Evolutionary conservation across 1,140 invertebrate species (phyloP).

Genomic region (Tyrophagus putrescentiae): DNA sequence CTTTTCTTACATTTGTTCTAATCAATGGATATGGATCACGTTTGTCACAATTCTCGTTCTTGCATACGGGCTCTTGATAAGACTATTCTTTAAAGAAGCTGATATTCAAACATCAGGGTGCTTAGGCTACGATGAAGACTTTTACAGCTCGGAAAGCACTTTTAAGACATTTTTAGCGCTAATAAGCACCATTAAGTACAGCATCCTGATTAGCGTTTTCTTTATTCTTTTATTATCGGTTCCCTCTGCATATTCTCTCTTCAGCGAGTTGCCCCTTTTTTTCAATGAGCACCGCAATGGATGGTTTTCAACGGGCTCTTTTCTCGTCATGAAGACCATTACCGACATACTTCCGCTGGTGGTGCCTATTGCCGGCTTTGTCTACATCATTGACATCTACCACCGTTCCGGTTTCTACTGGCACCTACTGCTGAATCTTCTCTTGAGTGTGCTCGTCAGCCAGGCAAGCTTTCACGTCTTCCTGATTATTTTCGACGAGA

Average conservation of each 20-base stretch:
- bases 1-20: neutral
- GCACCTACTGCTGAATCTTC: too few relatives aligned
- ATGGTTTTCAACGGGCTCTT: constrained; percentile 27
- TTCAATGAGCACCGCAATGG: constrained; percentile 28
- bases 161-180: neutral
- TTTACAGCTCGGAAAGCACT: neutral
- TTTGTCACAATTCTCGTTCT: neutral
- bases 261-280: constrained; percentile 26
- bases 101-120: neutral
- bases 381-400: too few relatives aligned
- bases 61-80: neutral
- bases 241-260: neutral
- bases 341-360: constrained; percentile 30
- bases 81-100: too few relatives aligned
- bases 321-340: constrained; percentile 30
- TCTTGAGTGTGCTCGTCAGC: too few relatives aligned
- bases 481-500: neutral
- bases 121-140: neutral
- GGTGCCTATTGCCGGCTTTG: too few relatives aligned
- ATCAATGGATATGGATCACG: neutral
- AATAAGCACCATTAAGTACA: too few relatives aligned
- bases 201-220: too few relatives aligned
- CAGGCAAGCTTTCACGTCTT: neutral
- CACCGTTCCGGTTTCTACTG: too few relatives aligned
- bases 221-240: neutral